A percentile compares a stretch with the other conserved stretches of the same genome.
Evolutionary conservation across 1,140 invertebrate genomes (phyloP).

Genomic region (Heterodera carotae): DNA sequence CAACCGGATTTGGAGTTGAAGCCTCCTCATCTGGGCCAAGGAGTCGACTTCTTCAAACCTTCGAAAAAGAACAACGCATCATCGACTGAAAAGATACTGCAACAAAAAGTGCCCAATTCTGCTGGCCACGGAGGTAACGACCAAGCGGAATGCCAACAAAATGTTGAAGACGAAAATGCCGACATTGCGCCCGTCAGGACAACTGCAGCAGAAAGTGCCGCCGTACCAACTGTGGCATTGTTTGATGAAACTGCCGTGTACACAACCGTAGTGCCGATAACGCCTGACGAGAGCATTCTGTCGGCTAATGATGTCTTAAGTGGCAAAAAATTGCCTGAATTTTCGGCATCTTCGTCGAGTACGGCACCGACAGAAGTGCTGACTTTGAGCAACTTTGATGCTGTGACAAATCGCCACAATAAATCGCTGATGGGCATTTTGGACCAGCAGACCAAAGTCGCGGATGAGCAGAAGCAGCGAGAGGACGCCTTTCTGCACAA

Average conservation of each 20-base stretch:
- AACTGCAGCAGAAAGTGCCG: no score
- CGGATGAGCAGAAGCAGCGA: background rate
- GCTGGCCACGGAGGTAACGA: no score
- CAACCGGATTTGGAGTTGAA: background rate
- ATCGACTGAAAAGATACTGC: background rate
- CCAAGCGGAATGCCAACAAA: no score
- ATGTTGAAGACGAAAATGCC: no score
- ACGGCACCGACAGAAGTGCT: background rate
- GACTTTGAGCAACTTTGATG: background rate
- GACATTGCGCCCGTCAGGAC: no score
- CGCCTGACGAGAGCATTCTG: background rate
- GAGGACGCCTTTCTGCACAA: no score
- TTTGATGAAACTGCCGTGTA: no score
- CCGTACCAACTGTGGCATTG: background rate
- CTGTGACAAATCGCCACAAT: background rate
- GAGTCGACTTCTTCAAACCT: background rate
- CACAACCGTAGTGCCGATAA: background rate
- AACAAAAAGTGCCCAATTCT: background rate
- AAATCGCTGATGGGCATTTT: background rate
- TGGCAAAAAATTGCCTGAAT: background rate
- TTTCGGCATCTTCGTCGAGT: background rate
- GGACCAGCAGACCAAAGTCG: background rate
- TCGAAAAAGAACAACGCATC: background rate
- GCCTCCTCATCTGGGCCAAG: background rate
- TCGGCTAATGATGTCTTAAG: background rate